phyloP scores from a whole-genome alignment of 2,113 vertebrate species.

The Ploceus nigricollis region DNA sequence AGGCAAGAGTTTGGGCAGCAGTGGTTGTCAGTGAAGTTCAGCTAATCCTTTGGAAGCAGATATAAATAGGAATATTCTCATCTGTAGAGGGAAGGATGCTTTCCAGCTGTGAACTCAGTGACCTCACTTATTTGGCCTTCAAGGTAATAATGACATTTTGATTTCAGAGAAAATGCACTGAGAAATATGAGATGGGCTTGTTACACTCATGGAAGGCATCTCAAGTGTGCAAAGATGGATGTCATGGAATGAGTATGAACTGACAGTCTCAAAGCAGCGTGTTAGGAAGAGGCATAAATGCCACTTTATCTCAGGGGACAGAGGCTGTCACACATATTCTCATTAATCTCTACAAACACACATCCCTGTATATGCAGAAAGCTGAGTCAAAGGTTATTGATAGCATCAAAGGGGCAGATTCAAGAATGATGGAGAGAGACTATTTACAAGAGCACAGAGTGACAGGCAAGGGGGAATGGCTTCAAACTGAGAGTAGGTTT shows the following conservation, averaged over 20 bases:
- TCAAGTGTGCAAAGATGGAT: not conserved
- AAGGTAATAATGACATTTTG: not conserved
- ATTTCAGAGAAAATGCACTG: not conserved
- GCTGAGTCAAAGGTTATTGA: not conserved
- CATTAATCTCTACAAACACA: not conserved
- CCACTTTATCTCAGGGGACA: not conserved
- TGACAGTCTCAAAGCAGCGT: not conserved
- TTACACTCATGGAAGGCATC: not conserved
- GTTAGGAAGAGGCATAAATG: not conserved
- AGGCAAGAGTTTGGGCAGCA: not conserved
- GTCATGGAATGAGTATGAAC: not conserved
- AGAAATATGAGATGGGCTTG: not conserved
- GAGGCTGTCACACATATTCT: not conserved
- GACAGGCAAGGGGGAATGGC: not conserved
- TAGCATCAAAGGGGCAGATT: not conserved
- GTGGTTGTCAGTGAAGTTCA: not conserved
- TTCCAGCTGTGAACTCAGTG: not conserved
- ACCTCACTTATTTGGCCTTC: not conserved
- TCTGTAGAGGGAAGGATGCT: not conserved
- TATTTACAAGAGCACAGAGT: not conserved
- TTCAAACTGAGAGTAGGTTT: not conserved
- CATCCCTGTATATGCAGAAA: not conserved
- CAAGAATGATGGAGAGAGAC: not conserved
- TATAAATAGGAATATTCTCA: not conserved
- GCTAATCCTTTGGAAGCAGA: not conserved